Evolutionary conservation across 2,113 vertebrate species (phyloP).

Genomic region (Alexandromys fortis): DNA sequence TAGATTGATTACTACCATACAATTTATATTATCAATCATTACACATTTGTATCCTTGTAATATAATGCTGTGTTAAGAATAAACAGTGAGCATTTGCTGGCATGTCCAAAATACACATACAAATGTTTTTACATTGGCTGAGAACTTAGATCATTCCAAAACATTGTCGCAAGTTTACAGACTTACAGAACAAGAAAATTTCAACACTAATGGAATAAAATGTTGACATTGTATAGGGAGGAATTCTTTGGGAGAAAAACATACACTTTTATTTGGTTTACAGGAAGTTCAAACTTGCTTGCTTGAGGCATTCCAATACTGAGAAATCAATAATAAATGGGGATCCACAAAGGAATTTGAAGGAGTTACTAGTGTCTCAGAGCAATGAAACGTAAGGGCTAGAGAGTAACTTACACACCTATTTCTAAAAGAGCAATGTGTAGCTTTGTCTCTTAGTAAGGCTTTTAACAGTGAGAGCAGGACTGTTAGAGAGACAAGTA

Average conservation of each 20-base stretch:
- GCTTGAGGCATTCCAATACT: not conserved
- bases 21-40: not conserved
- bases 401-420: no score
- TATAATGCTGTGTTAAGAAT: not conserved
- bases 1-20: constrained; percentile 37
- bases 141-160: not conserved
- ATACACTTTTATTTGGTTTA: not conserved
- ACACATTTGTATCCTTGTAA: not conserved
- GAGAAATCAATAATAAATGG: not conserved
- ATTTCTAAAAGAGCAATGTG: not conserved
- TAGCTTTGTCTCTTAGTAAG: no score
- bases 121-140: not conserved
- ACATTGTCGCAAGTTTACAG: not conserved
- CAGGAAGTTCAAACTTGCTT: not conserved
- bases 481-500: no score
- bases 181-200: constrained; percentile 26
- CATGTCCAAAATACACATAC: not conserved
- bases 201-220: not conserved
- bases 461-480: no score
- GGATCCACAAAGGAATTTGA: not conserved
- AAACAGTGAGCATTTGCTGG: not conserved
- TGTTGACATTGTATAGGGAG: not conserved
- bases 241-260: not conserved
- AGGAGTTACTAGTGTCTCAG: not conserved
- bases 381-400: not conserved